phyloP scores from a whole-genome alignment of 2,113 vertebrate genomes.

The Sigmodon hispidus region DNA sequence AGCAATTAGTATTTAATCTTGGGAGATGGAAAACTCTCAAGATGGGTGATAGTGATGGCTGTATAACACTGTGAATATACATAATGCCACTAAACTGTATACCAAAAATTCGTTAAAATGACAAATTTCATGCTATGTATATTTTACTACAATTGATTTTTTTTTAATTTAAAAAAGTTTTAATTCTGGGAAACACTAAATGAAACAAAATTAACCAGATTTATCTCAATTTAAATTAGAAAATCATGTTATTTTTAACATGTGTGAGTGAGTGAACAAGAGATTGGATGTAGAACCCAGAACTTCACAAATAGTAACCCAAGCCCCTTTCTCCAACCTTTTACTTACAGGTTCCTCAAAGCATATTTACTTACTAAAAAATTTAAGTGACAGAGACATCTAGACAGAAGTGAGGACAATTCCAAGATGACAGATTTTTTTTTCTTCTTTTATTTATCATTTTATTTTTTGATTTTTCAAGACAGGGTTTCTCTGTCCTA shows the following conservation, averaged over 20 bases:
- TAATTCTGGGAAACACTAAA: constrained; percentile 12
- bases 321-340: background rate
- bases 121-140: background rate
- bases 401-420: background rate
- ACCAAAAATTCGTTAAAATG: background rate
- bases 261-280: background rate
- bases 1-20: background rate
- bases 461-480: background rate
- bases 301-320: background rate
- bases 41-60: background rate
- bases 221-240: background rate
- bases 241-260: background rate
- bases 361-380: constrained; percentile 42
- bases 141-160: constrained; percentile 7
- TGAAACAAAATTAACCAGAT: constrained; percentile 46
- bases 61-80: background rate
- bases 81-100: background rate
- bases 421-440: background rate
- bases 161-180: background rate
- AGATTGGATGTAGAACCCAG: background rate
- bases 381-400: background rate
- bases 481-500: background rate
- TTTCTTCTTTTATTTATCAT: background rate
- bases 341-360: constrained; percentile 24
- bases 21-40: background rate